phyloP scores from a whole-genome alignment of 2,888 invertebrate genomes.

The Phania funesta region DNA sequence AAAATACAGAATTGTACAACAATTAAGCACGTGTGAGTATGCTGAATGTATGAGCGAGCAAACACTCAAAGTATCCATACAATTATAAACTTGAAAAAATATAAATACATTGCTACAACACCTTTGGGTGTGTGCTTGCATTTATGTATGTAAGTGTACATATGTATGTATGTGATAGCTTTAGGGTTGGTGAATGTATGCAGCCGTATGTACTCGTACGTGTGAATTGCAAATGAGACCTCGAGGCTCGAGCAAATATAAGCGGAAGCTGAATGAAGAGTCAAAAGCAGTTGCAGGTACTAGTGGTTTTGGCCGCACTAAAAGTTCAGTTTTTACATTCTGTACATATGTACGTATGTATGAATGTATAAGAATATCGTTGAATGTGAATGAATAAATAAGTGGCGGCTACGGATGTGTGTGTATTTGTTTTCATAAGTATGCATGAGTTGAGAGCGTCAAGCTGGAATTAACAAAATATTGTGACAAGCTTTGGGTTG shows the following conservation, averaged over 20 bases:
- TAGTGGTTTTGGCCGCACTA: slow-evolving; percentile 4
- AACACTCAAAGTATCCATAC: slow-evolving; percentile 29
- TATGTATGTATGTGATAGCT: neutral
- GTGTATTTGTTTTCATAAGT: slow-evolving; percentile 23
- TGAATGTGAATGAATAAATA: slow-evolving; percentile 21
- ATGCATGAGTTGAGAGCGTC: slow-evolving; percentile 66
- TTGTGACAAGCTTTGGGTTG: slow-evolving; percentile 68
- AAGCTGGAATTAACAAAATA: slow-evolving; percentile 71
- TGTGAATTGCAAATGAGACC: slow-evolving; percentile 35
- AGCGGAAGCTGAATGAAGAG: slow-evolving; percentile 33
- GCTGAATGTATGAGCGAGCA: neutral
- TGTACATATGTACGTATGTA: no score
- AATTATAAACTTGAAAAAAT: slow-evolving; percentile 28
- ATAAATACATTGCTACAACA: slow-evolving; percentile 53
- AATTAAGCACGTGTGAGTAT: slow-evolving; percentile 7
- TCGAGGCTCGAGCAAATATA: slow-evolving; percentile 27
- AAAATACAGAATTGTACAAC: slow-evolving; percentile 44
- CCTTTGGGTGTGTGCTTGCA: slow-evolving; percentile 32
- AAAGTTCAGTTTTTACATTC: neutral
- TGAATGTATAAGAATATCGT: slow-evolving; percentile 7
- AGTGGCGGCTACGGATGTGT: neutral
- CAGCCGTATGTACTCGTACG: no score
- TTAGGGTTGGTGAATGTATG: neutral
- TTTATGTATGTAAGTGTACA: no score
- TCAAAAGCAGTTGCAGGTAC: slow-evolving; percentile 1